Evolutionary conservation across 1,140 invertebrate species (phyloP), one percentile per base, ranked within the genome.

Genomic region (Sarcophaga bullata): DNA sequence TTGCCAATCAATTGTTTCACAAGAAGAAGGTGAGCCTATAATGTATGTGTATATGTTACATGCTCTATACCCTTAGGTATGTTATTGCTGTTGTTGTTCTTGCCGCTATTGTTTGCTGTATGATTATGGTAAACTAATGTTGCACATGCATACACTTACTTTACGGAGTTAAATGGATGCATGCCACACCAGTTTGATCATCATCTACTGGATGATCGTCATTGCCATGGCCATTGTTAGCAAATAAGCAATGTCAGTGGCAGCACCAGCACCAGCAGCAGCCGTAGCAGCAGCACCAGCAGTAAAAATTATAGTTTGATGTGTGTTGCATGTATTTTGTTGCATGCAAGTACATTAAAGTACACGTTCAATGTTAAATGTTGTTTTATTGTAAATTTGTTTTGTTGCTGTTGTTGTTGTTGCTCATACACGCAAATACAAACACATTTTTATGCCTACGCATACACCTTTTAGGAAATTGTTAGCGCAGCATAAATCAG

Each of bases 121-220:
- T 50, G 49, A 17, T 78, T 78, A 78, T 78, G 75, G 75, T 15
- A 78, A 78, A 78, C 75, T 78, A 78, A 78, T 76, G 73, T n/a
- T 58, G 54, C 54, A 58, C n/a, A n/a, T 58, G n/a, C 54, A 37
- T 37, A 37, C 25, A 37, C 25, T 37, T 37, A 37, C 25, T 37
- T 37, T 37, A 37, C 25, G 25, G 15, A 58, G 54, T 58, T 13
- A 58, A n/a, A 58, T 58, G 54, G 13, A 15, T 15, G 54, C 11
- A 52, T 52, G 50, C 50, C 50, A 52, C n/a, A 68, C 11, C 17
- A 68, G 9, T 25, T 19, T 17, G 17, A 68, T 17, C 62, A 68
- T 9, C 62, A 68, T 19, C 62, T 25, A 25, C n/a, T 37, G 4
- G 25, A 37, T 4, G 25, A 37, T 37, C 25, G 4, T 37, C 25